Base-by-base conservation (phyloP, 2,888 invertebrate species). In the Tortrix viridana region DNA sequence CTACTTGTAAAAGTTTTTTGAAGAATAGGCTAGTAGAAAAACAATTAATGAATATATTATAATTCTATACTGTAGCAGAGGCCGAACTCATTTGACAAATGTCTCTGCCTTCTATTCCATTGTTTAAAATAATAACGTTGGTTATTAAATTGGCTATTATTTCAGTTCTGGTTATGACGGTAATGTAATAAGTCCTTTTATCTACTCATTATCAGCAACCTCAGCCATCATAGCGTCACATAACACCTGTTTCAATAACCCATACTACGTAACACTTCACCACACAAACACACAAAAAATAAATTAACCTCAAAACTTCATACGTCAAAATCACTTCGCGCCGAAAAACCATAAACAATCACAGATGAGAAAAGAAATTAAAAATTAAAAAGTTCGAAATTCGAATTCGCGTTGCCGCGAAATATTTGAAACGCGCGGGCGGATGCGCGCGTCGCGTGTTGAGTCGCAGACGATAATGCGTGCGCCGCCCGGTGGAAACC, bases 381-480 rank as follows among this genome's bases (percentile, higher is more conserved):
- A 52, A 63, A 60, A 59, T 54, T 61, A 52, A 64, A 68, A 63
- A 55, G 58, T 74, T 76, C 74, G 75, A 70, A 73, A 75, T 74
- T 74, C 70, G 68, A 71, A 74, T 82, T 82, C 80, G 83, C 85
- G 83, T 62, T 70, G 71, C 75, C 84, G 87, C 84, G 86, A 84
- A 85, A 81, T 74, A 75, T 82, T 78, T 77, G 69, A 78, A 79
- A 80, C 86, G 86, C 84, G 82, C 79, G 68, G 58, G 67, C 74
- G 76, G 79, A 82, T 77, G 83, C 88, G 89, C 81, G 89, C 88
- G 89, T 85, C 88, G 88, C 88, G 87, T 85, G 86, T 82, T 68
- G 69, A 72, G 80, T 70, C 84, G 80, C 68, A 69, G 77, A 75
- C 80, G 84, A 80, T 75, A 86, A 85, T 89, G 88, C 81, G 82